phyloP scores from a whole-genome alignment of 2,113 vertebrate species.

The Epinephelus fuscoguttatus region DNA sequence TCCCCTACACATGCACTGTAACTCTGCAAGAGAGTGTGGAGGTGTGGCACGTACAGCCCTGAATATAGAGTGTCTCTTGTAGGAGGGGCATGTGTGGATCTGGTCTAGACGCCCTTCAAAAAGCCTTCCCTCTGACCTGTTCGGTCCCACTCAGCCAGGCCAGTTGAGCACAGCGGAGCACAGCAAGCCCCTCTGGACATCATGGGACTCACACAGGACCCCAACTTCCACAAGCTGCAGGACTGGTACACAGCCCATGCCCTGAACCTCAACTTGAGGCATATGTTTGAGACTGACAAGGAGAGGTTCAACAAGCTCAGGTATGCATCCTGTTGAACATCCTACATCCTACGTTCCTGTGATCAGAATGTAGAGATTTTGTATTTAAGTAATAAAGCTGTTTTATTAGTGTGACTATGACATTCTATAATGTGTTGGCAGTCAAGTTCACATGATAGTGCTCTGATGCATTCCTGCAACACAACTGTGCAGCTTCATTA shows the following conservation, averaged over 20 bases:
- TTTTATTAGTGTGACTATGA: background rate
- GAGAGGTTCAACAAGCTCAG: conserved; percentile 91
- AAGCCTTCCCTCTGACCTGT: conserved; percentile 35
- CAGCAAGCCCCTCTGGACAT: conserved; percentile 54
- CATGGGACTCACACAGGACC: conserved; percentile 89
- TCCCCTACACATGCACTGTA: background rate
- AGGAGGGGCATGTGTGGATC: conserved; percentile 65
- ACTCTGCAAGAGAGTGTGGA: conserved; percentile 33
- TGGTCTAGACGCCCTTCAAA: conserved; percentile 66
- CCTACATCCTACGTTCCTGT: background rate
- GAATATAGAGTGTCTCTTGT: conserved; percentile 53
- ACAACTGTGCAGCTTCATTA: background rate
- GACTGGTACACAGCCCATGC: conserved; percentile 88
- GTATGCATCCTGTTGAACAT: conserved; percentile 70
- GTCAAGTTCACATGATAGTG: background rate
- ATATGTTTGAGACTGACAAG: conserved; percentile 90
- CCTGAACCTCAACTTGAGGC: conserved; percentile 88
- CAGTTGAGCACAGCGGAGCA: conserved; percentile 64
- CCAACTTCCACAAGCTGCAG: conserved; percentile 89
- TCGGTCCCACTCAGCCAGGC: conserved; percentile 60
- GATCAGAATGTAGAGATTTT: background rate
- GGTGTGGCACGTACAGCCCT: conserved; percentile 24
- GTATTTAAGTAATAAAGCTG: background rate
- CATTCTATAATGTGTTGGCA: background rate
- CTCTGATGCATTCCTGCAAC: background rate